Evolutionary conservation across 2,888 invertebrate species (phyloP).

Genomic region (Gastrophysa polygoni): DNA sequence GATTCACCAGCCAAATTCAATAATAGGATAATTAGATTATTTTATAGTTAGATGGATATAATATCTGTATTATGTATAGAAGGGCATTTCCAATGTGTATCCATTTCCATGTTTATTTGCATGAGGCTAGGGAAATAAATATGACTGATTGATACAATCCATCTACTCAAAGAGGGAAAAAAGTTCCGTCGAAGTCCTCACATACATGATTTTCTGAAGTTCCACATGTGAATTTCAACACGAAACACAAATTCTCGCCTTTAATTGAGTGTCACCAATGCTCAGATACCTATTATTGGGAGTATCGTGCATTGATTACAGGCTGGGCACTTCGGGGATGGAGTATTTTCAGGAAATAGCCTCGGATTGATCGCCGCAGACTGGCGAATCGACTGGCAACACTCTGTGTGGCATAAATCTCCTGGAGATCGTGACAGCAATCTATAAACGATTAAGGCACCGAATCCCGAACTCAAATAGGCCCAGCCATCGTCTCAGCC

Average conservation of each 20-base stretch:
- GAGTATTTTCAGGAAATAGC: not conserved
- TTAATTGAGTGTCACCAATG: not conserved
- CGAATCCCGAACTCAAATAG: constrained; percentile 49
- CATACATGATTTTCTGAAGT: no score
- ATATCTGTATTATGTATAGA: no score
- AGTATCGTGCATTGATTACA: not conserved
- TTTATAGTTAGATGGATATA: no score
- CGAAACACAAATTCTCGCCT: not conserved
- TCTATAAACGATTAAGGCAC: constrained; percentile 48
- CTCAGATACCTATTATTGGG: not conserved
- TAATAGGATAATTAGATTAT: no score
- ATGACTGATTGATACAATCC: no score
- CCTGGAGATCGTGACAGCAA: constrained; percentile 46
- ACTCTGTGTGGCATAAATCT: constrained; percentile 26
- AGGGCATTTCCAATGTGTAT: no score
- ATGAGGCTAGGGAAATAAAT: no score
- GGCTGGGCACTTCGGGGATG: not conserved
- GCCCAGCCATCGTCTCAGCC: constrained; percentile 47
- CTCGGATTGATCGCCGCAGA: not conserved
- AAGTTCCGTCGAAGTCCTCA: no score
- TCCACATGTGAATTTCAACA: no score
- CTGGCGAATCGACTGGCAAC: not conserved
- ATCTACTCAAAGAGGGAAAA: no score
- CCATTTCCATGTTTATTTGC: no score
- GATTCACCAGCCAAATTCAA: no score